Percentiles rank a stretch among this genome's conserved stretches.
Evolutionary conservation across 1,140 invertebrate genomes (phyloP).

Genomic region (Heterodera carotae): DNA sequence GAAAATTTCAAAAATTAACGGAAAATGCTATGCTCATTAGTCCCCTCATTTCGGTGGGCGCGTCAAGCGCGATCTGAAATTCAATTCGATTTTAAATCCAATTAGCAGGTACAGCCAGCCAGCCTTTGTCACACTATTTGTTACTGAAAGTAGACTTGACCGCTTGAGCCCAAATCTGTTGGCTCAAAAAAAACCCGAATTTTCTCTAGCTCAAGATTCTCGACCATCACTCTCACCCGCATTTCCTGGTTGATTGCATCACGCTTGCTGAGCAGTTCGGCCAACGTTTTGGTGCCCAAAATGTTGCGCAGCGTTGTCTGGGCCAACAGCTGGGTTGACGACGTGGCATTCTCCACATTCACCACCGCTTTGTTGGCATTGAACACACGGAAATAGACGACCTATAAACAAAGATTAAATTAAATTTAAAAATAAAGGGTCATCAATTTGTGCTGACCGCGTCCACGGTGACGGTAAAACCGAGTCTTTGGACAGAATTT

Average conservation of each 20-base stretch:
- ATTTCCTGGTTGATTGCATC: conserved; percentile 85
- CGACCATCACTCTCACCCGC: conserved; percentile 66
- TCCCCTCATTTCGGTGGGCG: conserved; percentile 70
- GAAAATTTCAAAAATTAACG: no score
- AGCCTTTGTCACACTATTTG: no score
- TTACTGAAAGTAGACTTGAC: no score
- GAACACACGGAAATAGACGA: conserved; percentile 76
- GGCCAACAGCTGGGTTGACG: conserved; percentile 80
- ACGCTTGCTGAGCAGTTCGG: conserved; percentile 84
- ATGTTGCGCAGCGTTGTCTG: conserved; percentile 80
- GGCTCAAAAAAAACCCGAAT: no score
- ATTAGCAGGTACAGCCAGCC: no score
- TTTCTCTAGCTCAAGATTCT: no score
- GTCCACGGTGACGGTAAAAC: conserved; percentile 73
- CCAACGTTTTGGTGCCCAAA: conserved; percentile 80
- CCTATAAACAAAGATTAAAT: not conserved
- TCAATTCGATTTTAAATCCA: no score
- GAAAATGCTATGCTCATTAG: conserved; percentile 70
- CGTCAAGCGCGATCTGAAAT: conserved; percentile 70
- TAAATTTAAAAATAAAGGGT: not conserved
- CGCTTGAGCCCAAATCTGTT: no score
- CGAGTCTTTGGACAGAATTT: conserved; percentile 85
- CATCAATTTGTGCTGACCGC: conserved; percentile 55
- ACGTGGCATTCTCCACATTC: conserved; percentile 77
- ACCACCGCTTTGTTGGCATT: conserved; percentile 79